Evolutionary conservation across 1,140 invertebrate species (phyloP), one percentile per base, ranked within the genome.

Genomic region (Hycleus cichorii): DNA sequence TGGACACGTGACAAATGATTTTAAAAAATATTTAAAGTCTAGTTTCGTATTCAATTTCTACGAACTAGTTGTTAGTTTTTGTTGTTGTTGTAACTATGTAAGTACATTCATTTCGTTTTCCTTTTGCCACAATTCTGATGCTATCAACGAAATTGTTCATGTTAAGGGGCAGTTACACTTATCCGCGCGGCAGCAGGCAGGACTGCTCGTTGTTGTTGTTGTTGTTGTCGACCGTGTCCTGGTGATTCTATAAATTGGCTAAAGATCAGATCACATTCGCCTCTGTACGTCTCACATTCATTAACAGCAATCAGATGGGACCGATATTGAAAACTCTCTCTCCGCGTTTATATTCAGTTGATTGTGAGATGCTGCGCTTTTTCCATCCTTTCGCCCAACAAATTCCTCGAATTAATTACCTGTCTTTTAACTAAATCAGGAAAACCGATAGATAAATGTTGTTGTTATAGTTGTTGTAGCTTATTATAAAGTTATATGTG

Each of bases 111-210:
- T 32, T 4, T 32, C 32, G 32, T 32, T 32, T 32, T 32, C 32
- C 32, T 32, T 32, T 32, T 32, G 4, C 4, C 32, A 32, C 32
- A 5, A 52, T 57, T 57, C 59, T 49, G 69, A 72, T 72, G 60
- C 49, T 72, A 72, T 72, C 70, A 68, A 68, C 65, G 32, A 70
- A 71, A 71, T 72, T 72, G 69, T 72, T 69, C 69, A 71, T 72
- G 69, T 72, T 69, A 59, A 63, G 60, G 59, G 57, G 61, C 66
- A 67, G 66, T 70, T 72, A 70, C 66, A 68, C 63, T 53, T 55
- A 61, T 51, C 57, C 40, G 59, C 60, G 54, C 65, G 61, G 18
- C 18, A 18, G 18, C 18, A 18, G 18, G 62, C 62, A 58, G 61
- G 59, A 32, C 2, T 32, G 7, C 32, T 32, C 32, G 32, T 18